Evolutionary conservation across 2,888 invertebrate genomes (phyloP).

Genomic region (Blomia tropicalis): DNA sequence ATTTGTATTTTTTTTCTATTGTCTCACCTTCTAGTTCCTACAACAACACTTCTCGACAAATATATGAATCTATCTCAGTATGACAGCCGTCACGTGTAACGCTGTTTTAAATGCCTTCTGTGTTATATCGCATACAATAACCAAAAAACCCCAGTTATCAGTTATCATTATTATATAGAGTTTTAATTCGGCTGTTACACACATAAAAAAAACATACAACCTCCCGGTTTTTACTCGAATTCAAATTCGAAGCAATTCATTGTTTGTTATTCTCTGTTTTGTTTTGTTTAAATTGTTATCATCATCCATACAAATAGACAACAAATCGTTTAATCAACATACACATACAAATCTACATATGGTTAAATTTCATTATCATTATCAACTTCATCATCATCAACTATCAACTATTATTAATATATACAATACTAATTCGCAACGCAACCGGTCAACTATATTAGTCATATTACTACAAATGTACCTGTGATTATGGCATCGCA

Average conservation of each 20-base stretch:
- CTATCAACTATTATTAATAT: neutral
- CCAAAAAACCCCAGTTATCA: constrained; percentile 10
- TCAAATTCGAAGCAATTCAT: neutral
- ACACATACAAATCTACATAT: neutral
- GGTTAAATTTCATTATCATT: neutral
- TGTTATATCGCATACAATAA: neutral
- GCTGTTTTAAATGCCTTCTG: constrained; percentile 6
- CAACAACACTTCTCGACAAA: neutral
- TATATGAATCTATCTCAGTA: neutral
- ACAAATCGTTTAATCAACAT: neutral
- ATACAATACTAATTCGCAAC: too few relatives aligned
- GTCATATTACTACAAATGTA: neutral
- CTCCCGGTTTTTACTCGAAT: neutral
- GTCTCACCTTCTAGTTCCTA: neutral
- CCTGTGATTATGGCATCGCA: constrained; percentile 22
- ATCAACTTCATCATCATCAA: too few relatives aligned
- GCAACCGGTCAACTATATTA: neutral
- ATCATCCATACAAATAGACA: neutral
- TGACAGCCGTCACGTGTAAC: neutral
- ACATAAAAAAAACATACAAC: too few relatives aligned
- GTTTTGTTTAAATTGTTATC: neutral
- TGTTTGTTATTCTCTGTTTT: constrained; percentile 1
- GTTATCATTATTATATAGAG: constrained; percentile 7
- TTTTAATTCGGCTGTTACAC: too few relatives aligned
- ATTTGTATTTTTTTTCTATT: neutral